A percentile compares a stretch with the other conserved stretches of the same genome.
These are phyloP conservation scores for Platysteira castanea DNA, from an alignment of 2,113 vertebrate species.

Conservation along the genomic window DNA sequence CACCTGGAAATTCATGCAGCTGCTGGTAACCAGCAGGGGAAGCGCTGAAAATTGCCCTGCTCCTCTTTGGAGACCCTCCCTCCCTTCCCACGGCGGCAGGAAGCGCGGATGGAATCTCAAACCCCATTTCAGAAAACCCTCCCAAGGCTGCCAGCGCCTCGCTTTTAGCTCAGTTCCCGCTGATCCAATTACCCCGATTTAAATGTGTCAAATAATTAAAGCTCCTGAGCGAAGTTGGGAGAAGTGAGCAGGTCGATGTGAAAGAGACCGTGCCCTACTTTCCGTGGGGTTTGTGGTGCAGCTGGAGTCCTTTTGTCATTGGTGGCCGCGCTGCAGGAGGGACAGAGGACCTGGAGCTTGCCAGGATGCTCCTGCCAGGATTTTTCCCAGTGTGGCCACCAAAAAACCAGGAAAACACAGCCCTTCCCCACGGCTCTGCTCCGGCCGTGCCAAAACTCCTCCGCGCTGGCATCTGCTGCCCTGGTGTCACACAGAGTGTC, in stretches of 20 bases:
- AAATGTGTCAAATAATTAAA: slow-evolving; percentile 19
- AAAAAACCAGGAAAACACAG: fast-evolving
- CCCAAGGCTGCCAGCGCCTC: background rate
- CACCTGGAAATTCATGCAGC: background rate
- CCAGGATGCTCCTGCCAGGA: background rate
- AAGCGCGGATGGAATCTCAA: background rate
- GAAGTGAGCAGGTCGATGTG: background rate
- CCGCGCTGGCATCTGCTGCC: background rate
- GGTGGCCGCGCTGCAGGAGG: background rate
- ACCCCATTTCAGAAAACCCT: background rate
- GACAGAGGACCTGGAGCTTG: background rate
- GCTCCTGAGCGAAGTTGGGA: background rate
- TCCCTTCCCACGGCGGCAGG: background rate
- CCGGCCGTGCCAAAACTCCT: background rate
- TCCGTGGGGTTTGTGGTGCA: background rate
- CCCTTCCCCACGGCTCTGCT: background rate
- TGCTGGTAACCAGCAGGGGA: background rate
- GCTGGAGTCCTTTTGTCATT: background rate
- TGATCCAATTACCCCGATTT: slow-evolving; percentile 55
- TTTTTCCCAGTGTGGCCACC: background rate
- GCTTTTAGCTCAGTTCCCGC: background rate
- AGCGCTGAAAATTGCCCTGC: background rate
- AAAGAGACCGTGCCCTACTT: slow-evolving; percentile 36
- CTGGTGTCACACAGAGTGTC: background rate
- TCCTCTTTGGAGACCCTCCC: background rate